Evolutionary conservation across 2,797 vertebrate species (phyloP).

Genomic region (Aphelocoma californica): DNA sequence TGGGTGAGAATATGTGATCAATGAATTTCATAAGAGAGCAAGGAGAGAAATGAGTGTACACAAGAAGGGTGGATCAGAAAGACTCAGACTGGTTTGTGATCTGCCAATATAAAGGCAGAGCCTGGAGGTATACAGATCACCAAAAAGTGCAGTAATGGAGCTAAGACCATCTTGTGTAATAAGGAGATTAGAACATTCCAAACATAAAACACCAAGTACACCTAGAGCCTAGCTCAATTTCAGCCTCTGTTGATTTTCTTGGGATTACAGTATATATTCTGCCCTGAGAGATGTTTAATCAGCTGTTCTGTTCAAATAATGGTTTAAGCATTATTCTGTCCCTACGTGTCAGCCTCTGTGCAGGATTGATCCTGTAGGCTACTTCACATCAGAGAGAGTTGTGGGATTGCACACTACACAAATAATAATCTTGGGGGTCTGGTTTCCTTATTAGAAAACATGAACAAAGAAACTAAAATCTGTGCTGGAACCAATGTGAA

Average conservation of each 20-base stretch:
- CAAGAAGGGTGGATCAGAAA: not conserved
- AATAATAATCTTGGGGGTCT: not conserved
- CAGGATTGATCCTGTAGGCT: not conserved
- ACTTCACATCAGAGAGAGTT: not conserved
- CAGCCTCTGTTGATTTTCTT: not conserved
- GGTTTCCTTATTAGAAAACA: not conserved
- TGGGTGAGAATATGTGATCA: rapidly evolving
- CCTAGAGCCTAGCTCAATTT: not conserved
- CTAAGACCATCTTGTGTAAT: not conserved
- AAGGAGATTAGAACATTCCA: not conserved
- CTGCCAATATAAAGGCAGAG: not conserved
- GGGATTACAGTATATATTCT: not conserved
- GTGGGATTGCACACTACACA: not conserved
- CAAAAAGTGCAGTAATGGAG: not conserved
- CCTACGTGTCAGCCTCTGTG: not conserved
- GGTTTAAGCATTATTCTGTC: not conserved
- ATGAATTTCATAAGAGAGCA: not conserved
- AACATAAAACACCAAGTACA: not conserved
- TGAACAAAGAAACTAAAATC: not conserved
- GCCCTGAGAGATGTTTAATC: not conserved
- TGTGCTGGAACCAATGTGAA: not conserved
- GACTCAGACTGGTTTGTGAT: not conserved
- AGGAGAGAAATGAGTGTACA: not conserved
- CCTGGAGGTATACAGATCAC: not conserved
- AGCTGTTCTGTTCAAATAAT: not conserved